Percentiles rank a stretch among this genome's conserved stretches.
Evolutionary conservation across 2,113 vertebrate species (phyloP).

Genomic region (Anser cygnoides): DNA sequence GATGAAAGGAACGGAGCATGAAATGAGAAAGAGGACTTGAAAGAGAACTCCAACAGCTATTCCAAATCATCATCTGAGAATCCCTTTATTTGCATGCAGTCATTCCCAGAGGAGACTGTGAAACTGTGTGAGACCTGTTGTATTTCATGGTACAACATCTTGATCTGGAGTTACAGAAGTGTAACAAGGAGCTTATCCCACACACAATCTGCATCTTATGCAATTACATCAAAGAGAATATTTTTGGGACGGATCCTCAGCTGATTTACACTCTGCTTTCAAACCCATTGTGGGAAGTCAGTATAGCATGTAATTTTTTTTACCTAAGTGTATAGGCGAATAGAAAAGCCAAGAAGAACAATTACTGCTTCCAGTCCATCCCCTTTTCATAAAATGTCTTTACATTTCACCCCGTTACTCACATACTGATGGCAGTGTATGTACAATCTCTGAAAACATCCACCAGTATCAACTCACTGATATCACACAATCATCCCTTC

Average conservation of each 20-base stretch:
- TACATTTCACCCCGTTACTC: neutral
- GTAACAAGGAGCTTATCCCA: constrained; percentile 42
- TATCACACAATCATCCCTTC: neutral
- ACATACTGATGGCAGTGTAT: neutral
- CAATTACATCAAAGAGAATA: constrained; percentile 18
- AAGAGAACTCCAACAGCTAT: constrained; percentile 42
- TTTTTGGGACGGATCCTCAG: neutral
- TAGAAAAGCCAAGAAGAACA: neutral
- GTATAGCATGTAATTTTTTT: neutral
- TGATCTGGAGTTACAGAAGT: constrained; percentile 24
- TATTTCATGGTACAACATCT: constrained; percentile 22
- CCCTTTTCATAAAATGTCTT: neutral
- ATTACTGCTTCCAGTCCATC: neutral
- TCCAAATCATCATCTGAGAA: neutral
- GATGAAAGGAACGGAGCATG: constrained; percentile 68
- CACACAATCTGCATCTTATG: constrained; percentile 44
- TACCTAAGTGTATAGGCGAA: neutral
- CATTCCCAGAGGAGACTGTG: constrained; percentile 50
- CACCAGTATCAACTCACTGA: neutral
- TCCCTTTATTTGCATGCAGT: constrained; percentile 48
- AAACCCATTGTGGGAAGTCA: neutral
- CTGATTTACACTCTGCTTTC: constrained; percentile 15
- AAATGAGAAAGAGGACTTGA: constrained; percentile 63
- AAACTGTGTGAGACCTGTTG: constrained; percentile 35
- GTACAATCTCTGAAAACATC: neutral